These are phyloP conservation scores for Cheilosia impressa DNA, from an alignment of 2,888 invertebrate genomes.

Conservation along the genomic window DNA sequence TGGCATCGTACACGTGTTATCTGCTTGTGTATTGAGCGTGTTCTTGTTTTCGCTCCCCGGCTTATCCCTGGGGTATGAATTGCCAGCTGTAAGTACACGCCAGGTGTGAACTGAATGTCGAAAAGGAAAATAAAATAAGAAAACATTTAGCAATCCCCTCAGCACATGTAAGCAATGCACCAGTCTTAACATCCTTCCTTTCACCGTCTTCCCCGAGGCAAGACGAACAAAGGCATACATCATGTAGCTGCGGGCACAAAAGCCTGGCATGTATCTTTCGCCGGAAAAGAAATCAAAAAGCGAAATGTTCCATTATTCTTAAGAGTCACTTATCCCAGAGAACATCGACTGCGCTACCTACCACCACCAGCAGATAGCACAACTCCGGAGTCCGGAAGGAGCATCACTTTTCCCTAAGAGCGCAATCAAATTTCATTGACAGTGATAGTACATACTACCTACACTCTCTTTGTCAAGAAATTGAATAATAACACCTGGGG, in stretches of 20 bases:
- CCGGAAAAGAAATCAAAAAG: background rate
- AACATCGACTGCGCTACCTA: background rate
- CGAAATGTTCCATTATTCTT: conserved; percentile 17
- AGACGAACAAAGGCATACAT: background rate
- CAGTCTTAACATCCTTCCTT: background rate
- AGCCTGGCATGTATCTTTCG: background rate
- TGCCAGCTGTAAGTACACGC: background rate
- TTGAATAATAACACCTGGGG: conserved; percentile 45
- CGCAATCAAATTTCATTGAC: conserved; percentile 34
- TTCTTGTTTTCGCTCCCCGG: conserved; percentile 1
- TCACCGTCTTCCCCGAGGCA: background rate
- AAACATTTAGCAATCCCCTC: background rate
- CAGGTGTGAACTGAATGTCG: conserved; percentile 25
- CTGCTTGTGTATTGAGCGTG: conserved; percentile 20
- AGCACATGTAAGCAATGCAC: background rate
- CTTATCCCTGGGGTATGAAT: conserved; percentile 2
- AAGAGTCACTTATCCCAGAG: conserved; percentile 22
- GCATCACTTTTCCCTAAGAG: conserved; percentile 29
- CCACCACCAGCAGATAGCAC: background rate
- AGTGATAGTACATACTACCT: background rate
- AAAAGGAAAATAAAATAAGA: background rate
- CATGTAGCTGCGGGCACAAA: background rate
- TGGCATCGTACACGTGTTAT: conserved; percentile 43
- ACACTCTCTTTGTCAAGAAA: conserved; percentile 12
- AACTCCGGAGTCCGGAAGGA: background rate